Evolutionary conservation across 1,140 invertebrate species (phyloP), one percentile per base, ranked within the genome.

Genomic region (Aphidius ervi): DNA sequence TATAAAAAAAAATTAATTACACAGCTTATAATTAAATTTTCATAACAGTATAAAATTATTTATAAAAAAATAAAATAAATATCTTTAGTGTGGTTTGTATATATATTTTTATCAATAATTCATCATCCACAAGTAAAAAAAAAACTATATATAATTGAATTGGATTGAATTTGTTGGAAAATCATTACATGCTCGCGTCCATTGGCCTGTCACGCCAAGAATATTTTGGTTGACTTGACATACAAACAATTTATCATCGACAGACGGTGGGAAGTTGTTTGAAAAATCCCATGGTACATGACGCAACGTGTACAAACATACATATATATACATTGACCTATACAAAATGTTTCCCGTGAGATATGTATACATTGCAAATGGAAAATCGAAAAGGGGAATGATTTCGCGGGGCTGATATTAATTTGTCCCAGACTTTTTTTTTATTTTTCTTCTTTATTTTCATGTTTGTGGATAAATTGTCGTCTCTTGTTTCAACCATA

Each of bases 381-480:
- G 61, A 63, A 56, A 66, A 63, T 64, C 46, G 50, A 64, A 64
- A 31, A 56, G 66, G 52, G 64, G 62, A 42, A 9, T 37, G 52
- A 56, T 61, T 46, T 31, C 23, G 23, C 23, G 23, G 23, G 61
- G 62, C 57, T 59, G 55, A 61, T 63, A 60, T 64, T 65, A 62
- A 72, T 71, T 67, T 70, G 69, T 62, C 60, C 6, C 49, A 20
- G 37, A 4, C 16, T 49, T 16, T 23, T 7, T 23, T 58, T 37
- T 58, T 9, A 10, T 48, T 16, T 49, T 43, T 2, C 4, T 57
- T 23, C 16, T 16, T 16, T 16, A 5, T 9, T 7, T 46, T 63
- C 66, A 69, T 71, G 68, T 73, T 71, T 71, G 71, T 65, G 72
- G 68, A 76, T 77, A 74, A 77, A 76, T 75, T 71, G 68, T 74